These are phyloP conservation scores for Coenonympha arcania DNA, from an alignment of 2,888 invertebrate genomes.

Conservation along the genomic window DNA sequence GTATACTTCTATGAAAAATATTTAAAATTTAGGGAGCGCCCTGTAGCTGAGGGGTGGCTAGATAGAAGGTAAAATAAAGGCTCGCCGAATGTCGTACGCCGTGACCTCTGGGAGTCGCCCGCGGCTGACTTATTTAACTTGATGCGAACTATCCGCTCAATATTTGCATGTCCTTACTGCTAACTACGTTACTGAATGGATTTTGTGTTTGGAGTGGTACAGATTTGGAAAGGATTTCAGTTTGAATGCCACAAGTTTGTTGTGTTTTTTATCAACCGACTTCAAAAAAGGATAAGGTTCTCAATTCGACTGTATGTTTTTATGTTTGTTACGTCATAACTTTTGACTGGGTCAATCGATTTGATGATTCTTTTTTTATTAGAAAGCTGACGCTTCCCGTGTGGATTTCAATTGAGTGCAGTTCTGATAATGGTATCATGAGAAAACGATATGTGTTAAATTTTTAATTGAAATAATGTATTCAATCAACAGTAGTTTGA, in stretches of 20 bases:
- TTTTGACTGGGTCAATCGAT: too few relatives aligned
- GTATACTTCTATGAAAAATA: not conserved
- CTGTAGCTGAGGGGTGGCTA: conserved; percentile 43
- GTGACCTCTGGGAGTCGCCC: conserved; percentile 64
- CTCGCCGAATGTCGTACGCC: conserved; percentile 62
- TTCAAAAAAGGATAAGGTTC: too few relatives aligned
- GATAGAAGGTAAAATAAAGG: conserved; percentile 64
- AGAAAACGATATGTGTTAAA: too few relatives aligned
- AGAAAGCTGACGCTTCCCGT: too few relatives aligned
- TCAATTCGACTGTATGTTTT: too few relatives aligned
- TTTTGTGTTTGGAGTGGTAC: not conserved
- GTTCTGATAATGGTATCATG: too few relatives aligned
- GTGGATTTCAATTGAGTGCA: too few relatives aligned
- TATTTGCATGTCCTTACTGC: conserved; percentile 55
- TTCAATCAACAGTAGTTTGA: too few relatives aligned
- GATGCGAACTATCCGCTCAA: conserved; percentile 61
- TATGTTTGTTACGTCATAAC: too few relatives aligned
- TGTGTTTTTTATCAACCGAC: too few relatives aligned
- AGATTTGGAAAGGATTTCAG: conserved; percentile 1
- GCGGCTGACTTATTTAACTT: conserved; percentile 62
- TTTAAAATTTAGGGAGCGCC: conserved; percentile 29
- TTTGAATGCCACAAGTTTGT: not conserved
- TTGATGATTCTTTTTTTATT: too few relatives aligned
- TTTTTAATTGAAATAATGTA: too few relatives aligned
- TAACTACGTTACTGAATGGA: conserved; percentile 27